These are phyloP conservation scores for Gadopsis bispinosus DNA, from an alignment of 2,797 vertebrate species.

Conservation along the genomic window DNA sequence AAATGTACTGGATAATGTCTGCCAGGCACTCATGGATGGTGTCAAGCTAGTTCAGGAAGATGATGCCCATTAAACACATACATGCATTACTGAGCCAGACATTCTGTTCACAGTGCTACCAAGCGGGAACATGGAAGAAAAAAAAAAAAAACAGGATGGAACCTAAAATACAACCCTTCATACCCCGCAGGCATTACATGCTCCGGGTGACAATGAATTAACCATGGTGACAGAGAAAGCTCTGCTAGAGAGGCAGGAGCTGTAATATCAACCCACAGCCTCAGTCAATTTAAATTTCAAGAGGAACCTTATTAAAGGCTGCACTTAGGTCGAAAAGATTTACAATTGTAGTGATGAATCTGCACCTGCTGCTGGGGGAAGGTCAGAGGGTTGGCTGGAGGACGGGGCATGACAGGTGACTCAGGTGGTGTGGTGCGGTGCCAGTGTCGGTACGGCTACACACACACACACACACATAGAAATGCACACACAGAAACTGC, in stretches of 20 bases:
- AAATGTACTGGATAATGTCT: neutral
- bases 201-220: slow-evolving; percentile 56
- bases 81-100: slow-evolving; percentile 11
- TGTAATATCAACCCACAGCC: slow-evolving; percentile 27
- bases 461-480: neutral
- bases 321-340: slow-evolving; percentile 47
- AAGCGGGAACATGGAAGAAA: slow-evolving; percentile 33
- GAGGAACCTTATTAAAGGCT: slow-evolving; percentile 62
- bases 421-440: slow-evolving; percentile 5
- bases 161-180: slow-evolving; percentile 39
- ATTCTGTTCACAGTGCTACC: slow-evolving; percentile 17
- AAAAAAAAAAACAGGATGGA: slow-evolving; percentile 42
- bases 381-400: slow-evolving; percentile 40
- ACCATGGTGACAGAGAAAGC: slow-evolving; percentile 42
- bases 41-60: neutral
- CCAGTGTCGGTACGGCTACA: neutral
- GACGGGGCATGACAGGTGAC: slow-evolving; percentile 26
- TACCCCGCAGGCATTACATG: slow-evolving; percentile 40
- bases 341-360: slow-evolving; percentile 36
- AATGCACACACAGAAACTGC: neutral
- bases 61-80: neutral
- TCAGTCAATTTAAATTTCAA: slow-evolving; percentile 65
- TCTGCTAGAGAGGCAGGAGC: slow-evolving; percentile 27
- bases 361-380: slow-evolving; percentile 40
- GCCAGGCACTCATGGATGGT: neutral